Base-by-base conservation (phyloP, 2,113 vertebrate genomes). In the Megaceryle maxima region DNA sequence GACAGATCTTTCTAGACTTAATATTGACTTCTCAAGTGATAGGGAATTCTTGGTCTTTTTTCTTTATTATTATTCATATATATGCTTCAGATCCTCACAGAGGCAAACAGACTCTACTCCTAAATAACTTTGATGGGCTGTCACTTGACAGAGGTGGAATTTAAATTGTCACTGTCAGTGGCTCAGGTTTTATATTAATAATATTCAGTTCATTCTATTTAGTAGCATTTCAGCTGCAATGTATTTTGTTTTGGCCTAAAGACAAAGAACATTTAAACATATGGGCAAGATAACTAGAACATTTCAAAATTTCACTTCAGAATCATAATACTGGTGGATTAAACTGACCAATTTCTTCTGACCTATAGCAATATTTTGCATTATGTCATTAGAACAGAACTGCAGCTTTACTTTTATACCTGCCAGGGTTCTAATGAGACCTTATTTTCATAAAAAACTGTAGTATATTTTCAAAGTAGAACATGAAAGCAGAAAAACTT, bases 211-310 rank as follows among this genome's bases (percentile, higher is more conserved):
- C 11, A 53, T 72, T 92, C 48, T 85, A 37, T 35, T 84, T 66
- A 89, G 9, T 44, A 73, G 6, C 24, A 76, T 62, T 95, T 96
- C 78, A 85, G 41, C 10, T 85, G 70, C 37, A 76, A 44, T 62
- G n/a, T 50, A 79, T 73, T 92, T 90, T 88, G 10, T 83, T 90
- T 92, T 90, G 94, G 88, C 67, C 17, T 62, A 76, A 88, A 94
- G 62, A 88, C 92, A 91, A 91, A 22, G 39, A 94, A 79, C 35
- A 66, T 56, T 88, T 92, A 94, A 96, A 84, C 69, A 94, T 95
- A 94, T 53, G 83, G 80, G 26, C 35, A 91, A 91, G 59, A 91
- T 93, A 92, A 94, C 89, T 80, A 83, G 59, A 91, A 86, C 29
- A 62, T 90, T 92, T 92, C 28, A 69, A 95, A 93, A 80, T 83